Conservation (phyloP, 2,888 invertebrate species). For the Oscheius onirici region DNA sequence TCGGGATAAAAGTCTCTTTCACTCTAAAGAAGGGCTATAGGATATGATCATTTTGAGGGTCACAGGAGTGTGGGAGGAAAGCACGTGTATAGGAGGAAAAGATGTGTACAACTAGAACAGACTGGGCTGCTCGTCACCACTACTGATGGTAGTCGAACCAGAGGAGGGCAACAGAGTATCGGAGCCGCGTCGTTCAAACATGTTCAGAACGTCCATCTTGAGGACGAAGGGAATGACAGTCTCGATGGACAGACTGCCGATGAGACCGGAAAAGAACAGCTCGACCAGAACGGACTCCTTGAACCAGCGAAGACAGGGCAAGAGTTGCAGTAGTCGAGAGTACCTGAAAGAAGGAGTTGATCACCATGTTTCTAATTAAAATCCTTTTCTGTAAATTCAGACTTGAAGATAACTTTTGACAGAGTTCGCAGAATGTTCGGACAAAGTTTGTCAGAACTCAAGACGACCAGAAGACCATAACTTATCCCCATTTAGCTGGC, state of each 20-base stretch:
- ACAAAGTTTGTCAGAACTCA: no score
- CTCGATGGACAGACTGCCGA: conserved; percentile 92
- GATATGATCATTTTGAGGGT: conserved; percentile 22
- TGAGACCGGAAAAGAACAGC: conserved; percentile 88
- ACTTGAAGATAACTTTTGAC: no score
- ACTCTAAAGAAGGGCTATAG: conserved; percentile 4
- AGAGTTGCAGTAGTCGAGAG: conserved; percentile 70
- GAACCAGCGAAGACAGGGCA: conserved; percentile 76
- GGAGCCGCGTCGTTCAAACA: conserved; percentile 43
- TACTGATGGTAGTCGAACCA: conserved; percentile 5
- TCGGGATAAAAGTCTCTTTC: conserved; percentile 25
- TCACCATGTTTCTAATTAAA: no score
- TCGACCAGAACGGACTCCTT: conserved; percentile 81
- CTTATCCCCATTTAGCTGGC: no score
- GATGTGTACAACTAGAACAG: conserved; percentile 15
- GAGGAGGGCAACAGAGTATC: conserved; percentile 3
- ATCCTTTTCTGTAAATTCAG: background rate
- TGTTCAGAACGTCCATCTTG: conserved; percentile 73
- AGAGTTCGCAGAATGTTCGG: no score
- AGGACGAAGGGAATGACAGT: conserved; percentile 91
- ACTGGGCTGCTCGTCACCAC: conserved; percentile 4
- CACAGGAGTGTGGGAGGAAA: conserved; percentile 27
- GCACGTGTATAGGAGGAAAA: conserved; percentile 11
- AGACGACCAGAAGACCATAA: no score
- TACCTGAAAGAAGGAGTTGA: conserved; percentile 42